phyloP scores from a whole-genome alignment of 2,888 invertebrate species.

The Amphipoea lucens region DNA sequence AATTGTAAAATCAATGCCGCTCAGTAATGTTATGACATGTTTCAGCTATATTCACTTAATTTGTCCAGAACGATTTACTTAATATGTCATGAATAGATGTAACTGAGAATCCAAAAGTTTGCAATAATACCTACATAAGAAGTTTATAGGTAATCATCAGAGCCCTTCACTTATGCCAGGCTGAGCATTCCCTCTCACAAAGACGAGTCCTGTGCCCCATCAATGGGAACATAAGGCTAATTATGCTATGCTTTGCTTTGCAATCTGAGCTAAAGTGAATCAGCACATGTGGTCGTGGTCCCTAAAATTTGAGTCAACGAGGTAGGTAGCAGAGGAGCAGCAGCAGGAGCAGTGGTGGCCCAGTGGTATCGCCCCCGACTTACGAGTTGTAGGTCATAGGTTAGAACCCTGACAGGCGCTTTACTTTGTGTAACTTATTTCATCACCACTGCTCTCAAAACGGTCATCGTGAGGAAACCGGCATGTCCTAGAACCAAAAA shows the following conservation, averaged over 20 bases:
- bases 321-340: background rate
- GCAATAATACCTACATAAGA: background rate
- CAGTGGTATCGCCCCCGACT: too few species aligned
- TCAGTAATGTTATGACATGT: slow-evolving; percentile 18
- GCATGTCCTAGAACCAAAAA: too few species aligned
- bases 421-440: too few species aligned
- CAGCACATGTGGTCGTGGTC: background rate
- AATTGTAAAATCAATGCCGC: slow-evolving; percentile 47
- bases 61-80: too few species aligned
- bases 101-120: background rate
- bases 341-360: too few species aligned
- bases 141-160: background rate
- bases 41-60: background rate
- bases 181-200: background rate
- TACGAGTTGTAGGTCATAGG: too few species aligned
- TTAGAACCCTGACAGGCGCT: too few species aligned
- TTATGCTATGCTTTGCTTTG: background rate
- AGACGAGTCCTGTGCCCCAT: background rate
- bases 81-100: background rate
- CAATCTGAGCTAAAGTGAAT: background rate
- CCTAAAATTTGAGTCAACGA: background rate
- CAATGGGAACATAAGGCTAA: background rate
- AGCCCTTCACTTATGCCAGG: background rate
- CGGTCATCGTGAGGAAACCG: too few species aligned
- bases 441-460: too few species aligned